Evolutionary conservation across 2,797 vertebrate genomes (phyloP), one percentile per base, ranked within the genome.

Genomic region (Sebastes nivosus): DNA sequence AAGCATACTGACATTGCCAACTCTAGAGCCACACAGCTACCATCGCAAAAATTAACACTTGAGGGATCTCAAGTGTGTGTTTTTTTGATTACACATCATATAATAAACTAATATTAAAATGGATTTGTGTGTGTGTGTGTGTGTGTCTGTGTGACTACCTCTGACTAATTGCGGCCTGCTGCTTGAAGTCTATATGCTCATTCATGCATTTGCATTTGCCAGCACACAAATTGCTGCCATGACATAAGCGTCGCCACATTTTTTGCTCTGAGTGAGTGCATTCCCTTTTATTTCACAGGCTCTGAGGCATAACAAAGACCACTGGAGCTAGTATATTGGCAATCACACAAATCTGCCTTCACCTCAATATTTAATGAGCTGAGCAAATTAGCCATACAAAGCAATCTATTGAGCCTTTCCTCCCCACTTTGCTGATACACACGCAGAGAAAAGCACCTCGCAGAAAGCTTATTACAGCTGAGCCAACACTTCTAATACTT

Each of bases 311-410:
- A 94, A 92, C 81, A 89, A 88, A 90, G 90, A 88, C 90, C 81
- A 88, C 72, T 89, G 85, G 88, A 93, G 90, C 89, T 84, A 55
- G 84, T 90, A 87, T 93, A 94, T 93, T 94, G 93, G 89, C 93
- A 93, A 94, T 94, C 92, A 89, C 92, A 94, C 93, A 94, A 94
- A 94, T 95, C 93, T 94, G 93, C 91, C 86, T 91, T 86, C 90
- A 88, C 93, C 87, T 95, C 92, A 95, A 93, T 95, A 95, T 94
- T 95, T 95, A 95, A 95, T 95, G 94, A 95, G 93, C 90, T 88
- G 90, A 90, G 94, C 88, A 96, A 95, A 95, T 95, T 94, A 95
- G 93, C 91, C 90, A 90, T 87, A 92, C 90, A 92, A 92, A 91
- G 88, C 89, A 93, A 95, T 95, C 94, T 89, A 94, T 92, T 89